Base-by-base conservation (phyloP, 1,140 invertebrate species). In the Neodiprion fabricii region DNA sequence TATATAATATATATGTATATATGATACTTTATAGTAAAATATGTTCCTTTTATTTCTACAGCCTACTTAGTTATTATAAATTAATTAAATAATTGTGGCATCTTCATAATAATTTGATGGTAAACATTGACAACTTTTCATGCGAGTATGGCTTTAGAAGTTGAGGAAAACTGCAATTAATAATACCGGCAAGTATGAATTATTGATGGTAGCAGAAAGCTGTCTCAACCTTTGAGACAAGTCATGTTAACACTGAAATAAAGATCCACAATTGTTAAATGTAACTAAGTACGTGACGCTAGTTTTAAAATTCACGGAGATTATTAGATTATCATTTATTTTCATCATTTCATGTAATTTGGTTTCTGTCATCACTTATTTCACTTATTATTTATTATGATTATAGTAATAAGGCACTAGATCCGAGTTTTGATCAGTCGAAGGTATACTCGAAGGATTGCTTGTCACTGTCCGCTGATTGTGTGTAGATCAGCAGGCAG, bases 381-480 rank as follows among this genome's bases (percentile, higher is more conserved):
- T 17, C 28, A 70, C 28, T 40, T 40, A 40, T 40, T 40, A 61
- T 61, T 61, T 71, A 71, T 23, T 71, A 23, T 28, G 21, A 70
- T 73, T 8, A 17, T 50, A 40, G 53, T 65, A 78, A 67, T 76
- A 80, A 84, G 77, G 78, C 74, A 79, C 77, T 80, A 78, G 76
- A 73, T 82, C 76, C 77, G 73, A 67, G 72, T 80, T 78, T 79
- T 72, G 75, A 82, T 83, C 78, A 85, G 81, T 85, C 78, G 69
- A 74, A 48, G 17, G 47, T 47, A 49, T 49, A 17, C 47, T 23
- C 12, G 14, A 71, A 71, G 12, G n/a, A 61, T 61, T 17, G 53
- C 4, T 7, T 17, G 53, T 61, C n/a, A 14, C 53, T 9, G 8
- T 9, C n/a, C 28, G 3, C 53, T 61, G 53, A 14, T 17, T 17